Percentiles rank a stretch among this genome's conserved stretches.
Conservation (phyloP, 2,113 vertebrate genomes). For the Thermophis baileyi region DNA sequence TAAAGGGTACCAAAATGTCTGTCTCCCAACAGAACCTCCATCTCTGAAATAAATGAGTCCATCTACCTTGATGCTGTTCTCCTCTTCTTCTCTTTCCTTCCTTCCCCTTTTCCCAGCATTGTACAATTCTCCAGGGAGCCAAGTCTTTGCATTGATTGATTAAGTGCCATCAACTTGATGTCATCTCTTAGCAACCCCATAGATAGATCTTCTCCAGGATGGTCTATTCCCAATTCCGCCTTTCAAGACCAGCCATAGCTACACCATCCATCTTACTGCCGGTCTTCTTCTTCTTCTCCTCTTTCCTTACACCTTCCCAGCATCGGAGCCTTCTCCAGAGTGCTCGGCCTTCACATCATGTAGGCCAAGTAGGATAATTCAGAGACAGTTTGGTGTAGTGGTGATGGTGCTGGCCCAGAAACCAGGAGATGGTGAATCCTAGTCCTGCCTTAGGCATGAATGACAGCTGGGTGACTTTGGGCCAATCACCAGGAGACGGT, state of each 20-base stretch:
- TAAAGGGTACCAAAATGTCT: neutral
- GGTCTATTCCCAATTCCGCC: neutral
- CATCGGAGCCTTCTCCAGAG: neutral
- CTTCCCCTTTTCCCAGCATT: neutral
- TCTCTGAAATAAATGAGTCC: neutral
- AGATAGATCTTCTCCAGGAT: neutral
- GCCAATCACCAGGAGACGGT: too few species aligned
- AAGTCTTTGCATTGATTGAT: neutral
- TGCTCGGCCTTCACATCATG: neutral
- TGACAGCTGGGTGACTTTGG: fast-evolving
- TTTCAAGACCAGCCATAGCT: neutral
- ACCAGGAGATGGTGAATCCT: neutral
- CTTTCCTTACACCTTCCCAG: neutral
- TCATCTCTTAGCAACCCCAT: neutral
- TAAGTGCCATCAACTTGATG: neutral
- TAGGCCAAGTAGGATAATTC: neutral
- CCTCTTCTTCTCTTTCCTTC: neutral
- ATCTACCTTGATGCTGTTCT: neutral
- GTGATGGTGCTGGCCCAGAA: neutral
- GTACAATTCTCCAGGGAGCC: neutral
- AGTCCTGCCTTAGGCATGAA: neutral
- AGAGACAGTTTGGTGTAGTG: neutral
- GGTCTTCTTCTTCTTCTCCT: neutral
- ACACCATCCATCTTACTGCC: neutral
- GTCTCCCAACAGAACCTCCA: neutral